These are phyloP conservation scores for Oophaga sylvatica DNA, from an alignment of 2,797 vertebrate species.

Conservation along the genomic window DNA sequence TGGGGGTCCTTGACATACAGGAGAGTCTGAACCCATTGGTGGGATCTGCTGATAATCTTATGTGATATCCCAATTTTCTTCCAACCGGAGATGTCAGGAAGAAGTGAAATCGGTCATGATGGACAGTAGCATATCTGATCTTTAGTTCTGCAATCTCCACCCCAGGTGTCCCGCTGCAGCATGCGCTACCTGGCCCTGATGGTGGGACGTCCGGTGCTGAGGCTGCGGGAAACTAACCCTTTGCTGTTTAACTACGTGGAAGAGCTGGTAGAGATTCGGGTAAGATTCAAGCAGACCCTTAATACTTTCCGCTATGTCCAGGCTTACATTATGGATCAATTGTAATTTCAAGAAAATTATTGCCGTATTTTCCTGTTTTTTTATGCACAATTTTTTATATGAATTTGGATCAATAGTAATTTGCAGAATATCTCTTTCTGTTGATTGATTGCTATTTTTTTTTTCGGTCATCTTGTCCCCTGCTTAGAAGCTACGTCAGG, in stretches of 20 bases:
- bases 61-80: too few relatives aligned
- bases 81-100: too few relatives aligned
- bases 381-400: too few relatives aligned
- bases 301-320: not conserved
- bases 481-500: slow-evolving; percentile 92
- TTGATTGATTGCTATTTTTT: not conserved
- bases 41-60: too few relatives aligned
- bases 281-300: slow-evolving; percentile 66
- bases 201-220: slow-evolving; percentile 90
- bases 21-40: too few relatives aligned
- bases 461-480: not conserved
- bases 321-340: not conserved
- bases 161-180: slow-evolving; percentile 91
- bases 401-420: too few relatives aligned
- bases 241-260: slow-evolving; percentile 97
- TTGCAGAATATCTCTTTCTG: not conserved
- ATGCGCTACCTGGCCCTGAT: slow-evolving; percentile 94
- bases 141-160: not conserved
- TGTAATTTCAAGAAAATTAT: too few relatives aligned
- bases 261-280: slow-evolving; percentile 95
- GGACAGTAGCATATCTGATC: too few relatives aligned
- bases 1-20: too few relatives aligned
- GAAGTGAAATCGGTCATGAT: too few relatives aligned
- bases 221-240: slow-evolving; percentile 91
- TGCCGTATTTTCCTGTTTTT: too few relatives aligned